Percentiles rank a stretch among this genome's conserved stretches.
Evolutionary conservation across 1,140 invertebrate genomes (phyloP).

Genomic region (Cardiocondyla obscurior): DNA sequence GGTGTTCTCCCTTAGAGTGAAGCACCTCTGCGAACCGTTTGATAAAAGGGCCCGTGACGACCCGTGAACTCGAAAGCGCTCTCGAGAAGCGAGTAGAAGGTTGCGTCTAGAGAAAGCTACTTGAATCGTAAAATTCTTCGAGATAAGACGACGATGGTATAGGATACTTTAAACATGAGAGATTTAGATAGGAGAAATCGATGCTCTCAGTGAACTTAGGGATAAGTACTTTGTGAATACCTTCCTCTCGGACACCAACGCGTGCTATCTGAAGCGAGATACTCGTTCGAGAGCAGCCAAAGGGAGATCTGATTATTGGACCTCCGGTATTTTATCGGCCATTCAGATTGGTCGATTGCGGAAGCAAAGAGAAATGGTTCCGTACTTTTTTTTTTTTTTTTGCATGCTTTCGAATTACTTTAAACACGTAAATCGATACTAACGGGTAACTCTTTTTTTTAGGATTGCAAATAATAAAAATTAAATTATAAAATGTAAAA

Average conservation of each 20-base stretch:
- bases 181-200: conserved; percentile 37
- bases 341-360: conserved; percentile 27
- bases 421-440: neutral
- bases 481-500: neutral
- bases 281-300: conserved; percentile 11
- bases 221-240: conserved; percentile 46
- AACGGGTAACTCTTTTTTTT: neutral
- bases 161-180: conserved; percentile 8
- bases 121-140: conserved; percentile 45
- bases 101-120: neutral
- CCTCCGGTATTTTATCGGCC: conserved; percentile 17
- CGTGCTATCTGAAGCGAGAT: conserved; percentile 23
- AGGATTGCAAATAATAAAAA: neutral
- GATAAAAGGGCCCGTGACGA: conserved; percentile 60
- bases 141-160: conserved; percentile 43
- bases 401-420: neutral
- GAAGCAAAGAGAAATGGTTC: conserved; percentile 33
- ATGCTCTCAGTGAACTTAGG: conserved; percentile 28
- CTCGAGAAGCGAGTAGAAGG: neutral
- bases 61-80: conserved; percentile 55
- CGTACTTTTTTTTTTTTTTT: neutral
- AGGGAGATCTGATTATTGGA: conserved; percentile 24
- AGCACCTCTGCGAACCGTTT: conserved; percentile 58
- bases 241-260: neutral
- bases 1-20: neutral